phyloP scores from a whole-genome alignment of 2,113 vertebrate genomes.

The Bubalus kerabau region DNA sequence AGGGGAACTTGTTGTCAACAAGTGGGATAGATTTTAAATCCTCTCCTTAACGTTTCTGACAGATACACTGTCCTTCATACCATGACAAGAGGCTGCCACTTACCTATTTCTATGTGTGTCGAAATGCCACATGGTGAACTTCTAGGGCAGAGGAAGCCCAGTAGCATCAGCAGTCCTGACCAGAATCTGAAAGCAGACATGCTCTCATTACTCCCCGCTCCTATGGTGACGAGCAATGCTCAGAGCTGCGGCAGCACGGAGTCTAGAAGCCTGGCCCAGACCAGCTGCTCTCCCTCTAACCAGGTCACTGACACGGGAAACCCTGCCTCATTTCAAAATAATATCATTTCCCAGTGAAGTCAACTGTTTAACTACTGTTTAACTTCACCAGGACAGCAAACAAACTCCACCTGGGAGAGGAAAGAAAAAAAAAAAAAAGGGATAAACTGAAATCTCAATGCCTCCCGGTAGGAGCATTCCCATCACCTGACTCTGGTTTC shows the following conservation, averaged over 20 bases:
- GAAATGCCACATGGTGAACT: conserved; percentile 75
- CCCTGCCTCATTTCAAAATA: conserved; percentile 23
- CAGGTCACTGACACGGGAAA: conserved; percentile 62
- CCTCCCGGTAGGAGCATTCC: background rate
- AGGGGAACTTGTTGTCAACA: background rate
- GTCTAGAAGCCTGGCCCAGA: conserved; percentile 55
- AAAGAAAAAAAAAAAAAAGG: background rate
- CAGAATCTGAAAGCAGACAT: conserved; percentile 68
- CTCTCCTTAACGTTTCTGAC: background rate
- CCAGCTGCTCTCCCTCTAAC: conserved; percentile 21
- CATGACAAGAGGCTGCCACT: background rate
- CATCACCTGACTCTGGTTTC: background rate
- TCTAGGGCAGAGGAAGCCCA: conserved; percentile 53
- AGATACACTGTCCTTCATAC: background rate
- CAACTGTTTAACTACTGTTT: background rate
- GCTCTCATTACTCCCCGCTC: background rate
- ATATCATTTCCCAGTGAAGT: background rate
- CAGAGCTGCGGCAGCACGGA: background rate
- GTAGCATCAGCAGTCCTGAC: conserved; percentile 31
- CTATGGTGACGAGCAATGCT: background rate
- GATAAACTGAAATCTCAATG: background rate
- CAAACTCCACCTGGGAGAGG: background rate
- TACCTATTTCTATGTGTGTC: conserved; percentile 85
- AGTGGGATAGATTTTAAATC: rapidly evolving
- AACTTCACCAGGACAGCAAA: conserved; percentile 30